phyloP scores from a whole-genome alignment of 1,140 invertebrate species.

The Atta texana region DNA sequence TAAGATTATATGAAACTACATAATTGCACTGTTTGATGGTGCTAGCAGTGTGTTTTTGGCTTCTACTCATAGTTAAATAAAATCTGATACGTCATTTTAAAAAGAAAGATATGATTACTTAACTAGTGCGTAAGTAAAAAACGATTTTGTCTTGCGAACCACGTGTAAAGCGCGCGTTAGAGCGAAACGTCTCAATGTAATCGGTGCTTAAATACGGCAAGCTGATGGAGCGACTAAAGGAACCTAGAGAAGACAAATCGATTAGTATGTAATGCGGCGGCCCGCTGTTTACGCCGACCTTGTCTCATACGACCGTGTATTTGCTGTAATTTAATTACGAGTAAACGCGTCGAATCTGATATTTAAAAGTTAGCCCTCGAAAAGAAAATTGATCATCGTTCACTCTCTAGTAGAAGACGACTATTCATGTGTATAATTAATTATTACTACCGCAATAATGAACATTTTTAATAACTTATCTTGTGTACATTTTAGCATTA shows the following conservation, averaged over 20 bases:
- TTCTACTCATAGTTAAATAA: slow-evolving; percentile 69
- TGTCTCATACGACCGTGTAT: slow-evolving; percentile 69
- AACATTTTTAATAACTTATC: slow-evolving; percentile 85
- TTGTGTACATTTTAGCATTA: slow-evolving; percentile 85
- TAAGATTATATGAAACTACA: slow-evolving; percentile 65
- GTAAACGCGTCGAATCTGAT: slow-evolving; percentile 68
- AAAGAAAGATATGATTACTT: slow-evolving; percentile 67
- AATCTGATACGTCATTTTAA: slow-evolving; percentile 47
- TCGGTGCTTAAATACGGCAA: slow-evolving; percentile 73
- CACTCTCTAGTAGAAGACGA: slow-evolving; percentile 78
- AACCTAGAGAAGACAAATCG: slow-evolving; percentile 75
- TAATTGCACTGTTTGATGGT: slow-evolving; percentile 64
- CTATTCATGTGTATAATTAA: slow-evolving; percentile 84
- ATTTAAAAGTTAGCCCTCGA: slow-evolving; percentile 70
- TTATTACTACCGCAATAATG: slow-evolving; percentile 82
- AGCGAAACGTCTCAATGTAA: slow-evolving; percentile 63
- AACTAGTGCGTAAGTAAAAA: slow-evolving; percentile 74
- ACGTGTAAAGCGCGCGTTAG: slow-evolving; percentile 66
- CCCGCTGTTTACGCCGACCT: slow-evolving; percentile 73
- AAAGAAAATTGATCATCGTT: slow-evolving; percentile 75
- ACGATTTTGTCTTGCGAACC: slow-evolving; percentile 71
- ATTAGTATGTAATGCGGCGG: slow-evolving; percentile 73
- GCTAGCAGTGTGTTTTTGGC: slow-evolving; percentile 71
- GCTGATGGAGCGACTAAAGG: slow-evolving; percentile 62
- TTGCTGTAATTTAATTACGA: slow-evolving; percentile 77